phyloP scores from a whole-genome alignment of 2,113 vertebrate genomes.

The Crotalus tigris region DNA sequence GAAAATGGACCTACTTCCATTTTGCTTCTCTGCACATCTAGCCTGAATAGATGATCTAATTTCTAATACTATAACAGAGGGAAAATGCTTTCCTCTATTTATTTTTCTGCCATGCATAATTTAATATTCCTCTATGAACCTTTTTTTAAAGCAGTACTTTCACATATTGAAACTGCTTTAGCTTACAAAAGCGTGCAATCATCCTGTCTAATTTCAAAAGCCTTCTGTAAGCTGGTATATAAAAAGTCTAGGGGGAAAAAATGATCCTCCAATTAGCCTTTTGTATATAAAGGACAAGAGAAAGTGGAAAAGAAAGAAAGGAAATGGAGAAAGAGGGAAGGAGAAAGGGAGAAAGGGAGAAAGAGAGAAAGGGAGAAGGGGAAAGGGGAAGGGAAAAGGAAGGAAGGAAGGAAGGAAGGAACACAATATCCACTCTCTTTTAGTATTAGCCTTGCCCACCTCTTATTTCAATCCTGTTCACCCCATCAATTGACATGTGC shows the following conservation, averaged over 20 bases:
- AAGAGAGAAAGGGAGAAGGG: accelerated
- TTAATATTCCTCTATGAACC: not conserved
- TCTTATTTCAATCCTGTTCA: not conserved
- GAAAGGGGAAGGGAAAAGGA: not conserved
- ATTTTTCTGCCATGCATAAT: not conserved
- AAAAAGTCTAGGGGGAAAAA: not conserved
- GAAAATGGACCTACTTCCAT: not conserved
- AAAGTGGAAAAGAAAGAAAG: not conserved
- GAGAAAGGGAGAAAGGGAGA: not conserved
- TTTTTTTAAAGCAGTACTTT: not conserved
- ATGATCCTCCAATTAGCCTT: not conserved
- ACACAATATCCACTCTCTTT: not conserved
- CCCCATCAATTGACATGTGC: not conserved
- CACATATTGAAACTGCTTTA: not conserved
- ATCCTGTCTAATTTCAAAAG: not conserved
- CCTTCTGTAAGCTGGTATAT: not conserved
- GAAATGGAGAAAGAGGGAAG: not conserved
- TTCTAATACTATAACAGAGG: not conserved
- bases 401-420: not conserved
- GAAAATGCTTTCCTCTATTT: not conserved
- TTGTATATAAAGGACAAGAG: not conserved
- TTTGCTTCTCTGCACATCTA: not conserved
- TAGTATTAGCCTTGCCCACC: not conserved
- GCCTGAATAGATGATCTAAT: not conserved
- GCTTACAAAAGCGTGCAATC: not conserved